Conservation (phyloP, 2,797 vertebrate species). For the Petrocephalus schoutedeni region DNA sequence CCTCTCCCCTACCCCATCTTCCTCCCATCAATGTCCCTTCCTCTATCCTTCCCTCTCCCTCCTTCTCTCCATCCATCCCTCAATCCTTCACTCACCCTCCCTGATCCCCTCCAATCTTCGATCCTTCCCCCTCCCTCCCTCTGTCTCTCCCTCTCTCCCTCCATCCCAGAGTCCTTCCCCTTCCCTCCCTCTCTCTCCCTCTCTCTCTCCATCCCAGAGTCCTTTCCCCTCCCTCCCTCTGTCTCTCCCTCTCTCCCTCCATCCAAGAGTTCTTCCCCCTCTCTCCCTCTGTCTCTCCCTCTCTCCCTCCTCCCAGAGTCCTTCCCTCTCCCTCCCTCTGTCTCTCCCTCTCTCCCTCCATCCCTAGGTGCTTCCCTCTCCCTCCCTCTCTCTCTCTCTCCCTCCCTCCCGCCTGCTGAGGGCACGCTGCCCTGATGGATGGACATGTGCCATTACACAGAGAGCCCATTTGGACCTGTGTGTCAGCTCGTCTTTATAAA, state of each 20-base stretch:
- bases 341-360: too few species aligned
- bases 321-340: not conserved
- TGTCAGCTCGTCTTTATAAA: conserved; percentile 99
- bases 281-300: conserved; percentile 34
- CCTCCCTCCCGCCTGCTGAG: conserved; percentile 37
- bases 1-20: not conserved
- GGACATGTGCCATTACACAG: conserved; percentile 85
- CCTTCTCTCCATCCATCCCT: conserved; percentile 19
- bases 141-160: not conserved
- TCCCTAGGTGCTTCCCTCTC: conserved; percentile 30
- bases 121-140: conserved; percentile 38
- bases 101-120: too few species aligned
- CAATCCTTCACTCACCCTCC: too few species aligned
- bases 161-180: not conserved
- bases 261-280: conserved; percentile 23
- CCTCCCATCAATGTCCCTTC: conserved; percentile 43
- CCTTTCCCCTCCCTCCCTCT: too few species aligned
- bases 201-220: too few species aligned
- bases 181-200: too few species aligned
- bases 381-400: conserved; percentile 28
- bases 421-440: conserved; percentile 81
- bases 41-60: not conserved
- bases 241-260: too few species aligned
- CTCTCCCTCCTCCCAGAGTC: not conserved
- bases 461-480: conserved; percentile 97